Evolutionary conservation across 2,888 invertebrate species (phyloP).

Genomic region (Galerucella calmariensis): DNA sequence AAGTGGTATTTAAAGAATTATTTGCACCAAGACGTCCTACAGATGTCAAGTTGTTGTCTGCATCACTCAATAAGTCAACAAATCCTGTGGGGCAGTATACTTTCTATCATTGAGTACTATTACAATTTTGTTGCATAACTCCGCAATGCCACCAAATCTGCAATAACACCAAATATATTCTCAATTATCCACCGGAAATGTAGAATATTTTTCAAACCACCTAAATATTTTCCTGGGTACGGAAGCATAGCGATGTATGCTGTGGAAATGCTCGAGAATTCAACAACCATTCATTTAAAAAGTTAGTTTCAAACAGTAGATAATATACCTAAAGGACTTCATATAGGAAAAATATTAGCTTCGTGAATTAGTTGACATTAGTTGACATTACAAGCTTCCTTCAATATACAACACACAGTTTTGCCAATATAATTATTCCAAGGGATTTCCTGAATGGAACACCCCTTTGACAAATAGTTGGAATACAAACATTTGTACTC

Average conservation of each 20-base stretch:
- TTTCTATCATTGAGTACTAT: slow-evolving; percentile 10
- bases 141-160: slow-evolving; percentile 22
- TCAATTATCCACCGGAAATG: slow-evolving; percentile 8
- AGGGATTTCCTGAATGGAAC: slow-evolving; percentile 44
- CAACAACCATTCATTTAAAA: slow-evolving; percentile 13
- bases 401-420: slow-evolving; percentile 51
- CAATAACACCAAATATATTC: slow-evolving; percentile 26
- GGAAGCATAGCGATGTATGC: slow-evolving; percentile 35
- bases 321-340: slow-evolving; percentile 17
- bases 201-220: background rate
- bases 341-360: background rate
- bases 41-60: background rate
- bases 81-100: slow-evolving; percentile 26
- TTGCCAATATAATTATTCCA: slow-evolving; percentile 46
- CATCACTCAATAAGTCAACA: slow-evolving; percentile 12
- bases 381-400: slow-evolving; percentile 43
- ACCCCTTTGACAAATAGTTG: slow-evolving; percentile 43
- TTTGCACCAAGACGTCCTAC: too few species aligned
- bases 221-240: slow-evolving; percentile 27
- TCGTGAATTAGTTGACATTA: too few species aligned
- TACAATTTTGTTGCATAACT: slow-evolving; percentile 34
- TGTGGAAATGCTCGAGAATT: slow-evolving; percentile 39
- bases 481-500: slow-evolving; percentile 24
- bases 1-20: too few species aligned
- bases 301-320: background rate